Base-by-base conservation (phyloP, 1,140 invertebrate genomes). In the Dermatophagoides farinae region DNA sequence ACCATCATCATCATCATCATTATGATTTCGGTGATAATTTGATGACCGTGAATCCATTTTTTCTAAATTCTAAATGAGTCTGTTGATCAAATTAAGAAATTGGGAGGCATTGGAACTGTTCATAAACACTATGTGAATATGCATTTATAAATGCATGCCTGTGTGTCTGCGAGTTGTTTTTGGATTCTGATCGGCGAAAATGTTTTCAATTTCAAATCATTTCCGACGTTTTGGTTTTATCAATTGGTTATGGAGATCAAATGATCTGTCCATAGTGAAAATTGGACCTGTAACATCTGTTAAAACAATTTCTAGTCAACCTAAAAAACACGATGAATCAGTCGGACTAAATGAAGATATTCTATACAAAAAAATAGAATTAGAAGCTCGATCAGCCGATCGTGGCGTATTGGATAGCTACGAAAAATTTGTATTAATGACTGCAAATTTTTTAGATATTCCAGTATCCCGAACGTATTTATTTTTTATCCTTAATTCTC, bases 301-400 rank as follows among this genome's bases (percentile, higher is more conserved):
- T 31, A 31, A 31, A 31, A 31, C 31, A 31, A 31, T 31, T 31
- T 31, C 31, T 31, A 31, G 31, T 31, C 31, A 31, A 31, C 8
- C 31, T 31, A 31, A 31, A 31, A 31, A 2, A 31, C 31, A 31
- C 2, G 8, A 8, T 31, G 31, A 31, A 16, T 4, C 41, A 10
- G 41, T 11, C 12, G 11, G 41, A 43, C 41, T 43, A 43, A 43
- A 43, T 18, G 41, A 43, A 43, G 88, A 92, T 69, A 85, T 83
- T 71, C 73, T 91, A 12, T 90, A 80, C 66, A 86, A 83, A 71
- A 78, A 77, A 66, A 71, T 96, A n/a, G 82, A 88, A 71, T 70
- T 96, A 62, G 88, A 95, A 76, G 77, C 91, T 43, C 77, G 82
- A 68, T 83, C 85, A 40, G 82, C 91, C 70, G 89, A 95, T 71